Base-by-base conservation (phyloP, 1,140 invertebrate genomes). In the Drosophila neocordata region DNA sequence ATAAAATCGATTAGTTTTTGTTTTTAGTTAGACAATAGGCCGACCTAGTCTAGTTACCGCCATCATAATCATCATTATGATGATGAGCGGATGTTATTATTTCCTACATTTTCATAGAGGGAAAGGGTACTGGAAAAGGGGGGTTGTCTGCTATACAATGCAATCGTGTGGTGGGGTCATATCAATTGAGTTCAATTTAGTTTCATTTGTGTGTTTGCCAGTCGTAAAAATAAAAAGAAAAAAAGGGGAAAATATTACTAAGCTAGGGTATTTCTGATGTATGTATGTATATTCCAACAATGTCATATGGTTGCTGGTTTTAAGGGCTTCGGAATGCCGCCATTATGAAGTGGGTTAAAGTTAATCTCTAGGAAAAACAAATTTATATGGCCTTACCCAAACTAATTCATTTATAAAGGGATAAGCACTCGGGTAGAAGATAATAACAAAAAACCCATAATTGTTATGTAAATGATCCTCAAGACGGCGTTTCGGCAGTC, bases 161-260 rank as follows among this genome's bases (percentile, higher is more conserved):
- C 79, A 79, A 35, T 44, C 52, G 69, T 22, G 62, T 65, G 77
- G 59, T 68, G 77, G 82, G 90, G 90, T 91, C 90, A 90, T 90
- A 89, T 91, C 78, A 91, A 91, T 91, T 91, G 73, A 90, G 69
- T 73, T 87, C 81, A 91, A 91, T 91, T 91, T 62, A 83, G 68
- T 73, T 79, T 85, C 74, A 88, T 88, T 90, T 79, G 61, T 52
- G 31, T 70, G 61, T 52, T 37, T 70, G 74, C 41, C 52, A 51
- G 18, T 51, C 31, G 27, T 68, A 58, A 53, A 53, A 73, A 55
- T 70, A 48, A n/a, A 24, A 8, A 9, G 38, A 53, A 69, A 53
- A 63, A 27, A 52, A 55, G 58, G 34, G 27, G 22, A 35, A 41
- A 41, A 9, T 67, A 57, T 31, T 35, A 6, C 24, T 11, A 18